Conservation (phyloP, 37 sponge, comb jelly and placozoan genomes). For the Halichondria panicea region DNA sequence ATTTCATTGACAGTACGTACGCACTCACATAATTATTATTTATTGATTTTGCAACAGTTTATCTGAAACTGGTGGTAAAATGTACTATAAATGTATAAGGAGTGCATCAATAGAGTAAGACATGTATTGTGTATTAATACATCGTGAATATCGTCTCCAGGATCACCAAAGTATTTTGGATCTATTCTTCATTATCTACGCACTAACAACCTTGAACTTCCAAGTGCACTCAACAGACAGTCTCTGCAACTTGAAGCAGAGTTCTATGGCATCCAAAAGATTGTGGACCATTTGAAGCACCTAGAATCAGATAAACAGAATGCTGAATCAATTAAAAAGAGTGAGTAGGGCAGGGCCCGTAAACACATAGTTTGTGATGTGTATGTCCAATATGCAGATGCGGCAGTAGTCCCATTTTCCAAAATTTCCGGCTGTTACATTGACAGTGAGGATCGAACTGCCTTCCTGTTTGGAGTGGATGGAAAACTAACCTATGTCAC, state of each 20-base stretch:
- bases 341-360: not conserved
- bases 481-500: constrained; percentile 29
- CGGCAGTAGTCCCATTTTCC: constrained; percentile 24
- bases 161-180: constrained; percentile 63
- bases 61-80: not conserved
- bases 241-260: constrained; percentile 63
- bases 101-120: too few species aligned
- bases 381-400: too few species aligned
- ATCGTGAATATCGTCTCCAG: too few species aligned
- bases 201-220: constrained; percentile 38
- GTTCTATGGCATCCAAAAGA: constrained; percentile 50
- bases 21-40: not conserved
- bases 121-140: too few species aligned
- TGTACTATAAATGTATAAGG: too few species aligned
- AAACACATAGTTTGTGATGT: not conserved
- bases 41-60: not conserved
- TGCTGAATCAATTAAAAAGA: too few species aligned
- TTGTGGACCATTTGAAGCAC: constrained; percentile 47
- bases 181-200: constrained; percentile 68
- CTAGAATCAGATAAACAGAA: constrained; percentile 20
- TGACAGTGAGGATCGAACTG: constrained; percentile 21
- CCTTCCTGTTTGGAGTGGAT: constrained; percentile 29
- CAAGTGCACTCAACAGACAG: constrained; percentile 4
- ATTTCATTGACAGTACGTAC: constrained; percentile 73
- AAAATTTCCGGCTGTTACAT: constrained; percentile 47